phyloP scores from a whole-genome alignment of 2,113 vertebrate genomes.

The Thinocorus orbignyianus region DNA sequence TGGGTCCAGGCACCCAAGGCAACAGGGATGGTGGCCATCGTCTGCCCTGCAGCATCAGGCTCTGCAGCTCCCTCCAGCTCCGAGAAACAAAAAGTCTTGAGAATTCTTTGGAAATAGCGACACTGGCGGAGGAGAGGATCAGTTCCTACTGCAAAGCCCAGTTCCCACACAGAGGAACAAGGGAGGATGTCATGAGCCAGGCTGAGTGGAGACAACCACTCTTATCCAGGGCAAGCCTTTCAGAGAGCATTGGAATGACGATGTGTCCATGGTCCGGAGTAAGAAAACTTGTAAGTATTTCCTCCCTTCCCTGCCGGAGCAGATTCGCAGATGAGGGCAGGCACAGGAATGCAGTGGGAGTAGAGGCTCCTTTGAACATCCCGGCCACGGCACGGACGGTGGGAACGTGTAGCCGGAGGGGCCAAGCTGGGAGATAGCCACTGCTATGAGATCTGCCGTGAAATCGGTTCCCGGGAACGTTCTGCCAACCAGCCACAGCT shows the following conservation, averaged over 20 bases:
- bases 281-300: constrained; percentile 32
- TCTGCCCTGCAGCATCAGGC: background rate
- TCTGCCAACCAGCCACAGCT: constrained; percentile 19
- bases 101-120: background rate
- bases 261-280: background rate
- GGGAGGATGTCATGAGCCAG: rapidly evolving
- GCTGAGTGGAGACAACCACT: background rate
- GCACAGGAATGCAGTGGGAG: constrained; percentile 60
- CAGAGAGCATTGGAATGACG: background rate
- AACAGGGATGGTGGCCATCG: background rate
- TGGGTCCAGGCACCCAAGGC: background rate
- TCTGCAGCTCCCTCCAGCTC: background rate
- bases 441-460: constrained; percentile 45
- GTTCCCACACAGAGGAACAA: background rate
- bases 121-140: background rate
- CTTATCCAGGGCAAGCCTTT: background rate
- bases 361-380: constrained; percentile 44
- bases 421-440: constrained; percentile 25
- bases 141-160: background rate
- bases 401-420: background rate
- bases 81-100: background rate
- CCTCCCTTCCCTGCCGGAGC: background rate
- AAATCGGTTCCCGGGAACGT: constrained; percentile 47
- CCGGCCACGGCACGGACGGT: background rate
- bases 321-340: background rate